phyloP scores from a whole-genome alignment of 2,888 invertebrate species.

The Pherbina coryleti region DNA sequence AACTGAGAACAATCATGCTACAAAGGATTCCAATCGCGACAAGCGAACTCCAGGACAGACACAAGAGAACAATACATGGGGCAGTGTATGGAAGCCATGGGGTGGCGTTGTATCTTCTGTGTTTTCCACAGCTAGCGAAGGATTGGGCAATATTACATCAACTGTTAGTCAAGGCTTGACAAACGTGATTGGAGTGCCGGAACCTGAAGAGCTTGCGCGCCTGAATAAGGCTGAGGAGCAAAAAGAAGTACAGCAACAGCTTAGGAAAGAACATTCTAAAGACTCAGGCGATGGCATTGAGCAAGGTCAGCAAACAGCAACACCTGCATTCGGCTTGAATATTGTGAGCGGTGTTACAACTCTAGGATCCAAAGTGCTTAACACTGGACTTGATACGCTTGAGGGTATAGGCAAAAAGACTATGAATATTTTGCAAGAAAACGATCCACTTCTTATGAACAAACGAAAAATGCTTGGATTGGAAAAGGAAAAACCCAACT shows the following conservation, averaged over 20 bases:
- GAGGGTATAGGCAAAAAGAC: conserved; percentile 96
- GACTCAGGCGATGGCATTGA: conserved; percentile 3
- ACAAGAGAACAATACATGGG: conserved; percentile 47
- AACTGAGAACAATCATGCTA: not conserved
- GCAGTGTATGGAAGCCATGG: conserved; percentile 81
- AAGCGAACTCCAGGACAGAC: not conserved
- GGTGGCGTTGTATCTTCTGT: conserved; percentile 81
- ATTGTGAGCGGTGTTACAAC: conserved; percentile 60
- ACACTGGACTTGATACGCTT: conserved; percentile 86
- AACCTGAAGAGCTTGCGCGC: conserved; percentile 82
- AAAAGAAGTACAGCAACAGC: conserved; percentile 31
- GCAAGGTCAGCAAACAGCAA: not conserved
- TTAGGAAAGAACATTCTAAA: conserved; percentile 6
- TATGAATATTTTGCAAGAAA: conserved; percentile 92
- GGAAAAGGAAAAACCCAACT: conserved; percentile 62
- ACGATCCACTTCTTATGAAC: conserved; percentile 89
- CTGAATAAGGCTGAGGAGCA: conserved; percentile 61
- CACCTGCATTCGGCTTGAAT: conserved; percentile 56
- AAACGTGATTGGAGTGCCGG: conserved; percentile 84
- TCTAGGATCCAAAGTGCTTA: conserved; percentile 79
- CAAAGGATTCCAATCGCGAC: conserved; percentile 11
- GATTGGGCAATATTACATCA: conserved; percentile 82
- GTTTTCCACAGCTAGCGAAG: conserved; percentile 80
- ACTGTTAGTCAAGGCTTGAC: conserved; percentile 89
- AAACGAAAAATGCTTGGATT: conserved; percentile 71